Evolutionary conservation across 2,797 vertebrate genomes (phyloP).

Genomic region (Gorsachius magnificus): DNA sequence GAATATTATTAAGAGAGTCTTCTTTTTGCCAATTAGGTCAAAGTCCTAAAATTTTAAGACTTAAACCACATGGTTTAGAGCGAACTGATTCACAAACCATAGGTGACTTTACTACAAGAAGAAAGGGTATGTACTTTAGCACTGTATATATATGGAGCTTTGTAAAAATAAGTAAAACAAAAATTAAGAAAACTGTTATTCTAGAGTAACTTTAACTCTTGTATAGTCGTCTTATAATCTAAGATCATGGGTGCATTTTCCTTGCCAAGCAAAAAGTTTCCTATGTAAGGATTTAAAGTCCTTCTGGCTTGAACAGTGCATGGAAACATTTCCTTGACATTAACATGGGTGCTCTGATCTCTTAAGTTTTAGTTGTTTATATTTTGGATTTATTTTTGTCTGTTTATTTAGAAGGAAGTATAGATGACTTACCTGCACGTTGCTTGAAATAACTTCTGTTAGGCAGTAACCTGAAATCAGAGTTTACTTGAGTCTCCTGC

Average conservation of each 20-base stretch:
- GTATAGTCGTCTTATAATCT: conserved; percentile 15
- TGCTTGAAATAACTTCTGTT: not conserved
- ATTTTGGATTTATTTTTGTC: not conserved
- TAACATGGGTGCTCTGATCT: not conserved
- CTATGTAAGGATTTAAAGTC: not conserved
- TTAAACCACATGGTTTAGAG: conserved; percentile 98
- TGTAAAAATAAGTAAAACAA: conserved; percentile 52
- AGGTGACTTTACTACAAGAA: conserved; percentile 96
- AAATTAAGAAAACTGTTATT: conserved; percentile 6
- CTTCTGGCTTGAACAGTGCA: not conserved
- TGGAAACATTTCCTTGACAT: not conserved
- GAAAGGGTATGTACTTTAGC: conserved; percentile 97
- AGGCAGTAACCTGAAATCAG: not conserved
- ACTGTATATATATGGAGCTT: conserved; percentile 70
- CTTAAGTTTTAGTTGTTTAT: not conserved
- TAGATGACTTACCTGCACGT: not conserved
- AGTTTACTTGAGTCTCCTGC: not conserved
- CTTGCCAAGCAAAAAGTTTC: not conserved
- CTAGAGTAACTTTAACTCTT: conserved; percentile 9
- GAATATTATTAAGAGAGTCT: conserved; percentile 90
- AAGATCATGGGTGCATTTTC: conserved; percentile 2
- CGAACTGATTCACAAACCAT: conserved; percentile 99
- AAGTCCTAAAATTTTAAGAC: conserved; percentile 99
- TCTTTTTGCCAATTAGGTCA: conserved; percentile 97
- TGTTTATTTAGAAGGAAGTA: conserved; percentile 10